These are phyloP conservation scores for Zonitis immaculata DNA, from an alignment of 2,888 invertebrate species.

Conservation along the genomic window DNA sequence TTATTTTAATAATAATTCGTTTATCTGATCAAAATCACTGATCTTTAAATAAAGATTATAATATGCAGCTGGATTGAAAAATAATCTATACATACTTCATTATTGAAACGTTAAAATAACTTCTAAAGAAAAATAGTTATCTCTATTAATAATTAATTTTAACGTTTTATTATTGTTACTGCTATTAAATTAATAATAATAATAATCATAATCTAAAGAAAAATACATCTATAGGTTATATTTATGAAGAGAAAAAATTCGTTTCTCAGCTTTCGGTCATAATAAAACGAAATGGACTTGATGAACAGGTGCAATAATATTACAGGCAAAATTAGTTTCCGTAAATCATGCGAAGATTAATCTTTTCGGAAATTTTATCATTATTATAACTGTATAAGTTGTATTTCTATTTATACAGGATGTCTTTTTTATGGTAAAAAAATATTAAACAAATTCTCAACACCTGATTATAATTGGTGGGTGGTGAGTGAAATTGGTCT, in stretches of 20 bases:
- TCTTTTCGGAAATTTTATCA: not conserved
- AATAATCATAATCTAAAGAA: too few relatives aligned
- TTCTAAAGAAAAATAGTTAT: too few relatives aligned
- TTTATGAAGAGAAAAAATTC: not conserved
- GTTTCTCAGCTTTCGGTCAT: not conserved
- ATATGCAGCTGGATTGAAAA: not conserved
- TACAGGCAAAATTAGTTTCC: not conserved
- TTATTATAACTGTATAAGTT: not conserved
- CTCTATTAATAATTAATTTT: too few relatives aligned
- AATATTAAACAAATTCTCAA: too few relatives aligned
- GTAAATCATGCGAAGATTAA: not conserved
- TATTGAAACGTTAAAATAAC: too few relatives aligned
- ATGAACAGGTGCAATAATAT: not conserved
- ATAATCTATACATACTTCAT: too few relatives aligned
- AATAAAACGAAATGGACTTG: not conserved
- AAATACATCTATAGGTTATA: too few relatives aligned
- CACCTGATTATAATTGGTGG: too few relatives aligned
- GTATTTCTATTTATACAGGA: not conserved
- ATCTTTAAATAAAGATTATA: conserved; percentile 8
- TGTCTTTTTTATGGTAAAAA: too few relatives aligned
- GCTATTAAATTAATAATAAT: too few relatives aligned
- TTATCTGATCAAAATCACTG: conserved; percentile 11
- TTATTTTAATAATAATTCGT: conserved; percentile 10
- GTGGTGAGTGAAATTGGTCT: too few relatives aligned
- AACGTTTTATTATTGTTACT: too few relatives aligned